phyloP scores from a whole-genome alignment of 2,113 vertebrate species.

The Oxyura jamaicensis region DNA sequence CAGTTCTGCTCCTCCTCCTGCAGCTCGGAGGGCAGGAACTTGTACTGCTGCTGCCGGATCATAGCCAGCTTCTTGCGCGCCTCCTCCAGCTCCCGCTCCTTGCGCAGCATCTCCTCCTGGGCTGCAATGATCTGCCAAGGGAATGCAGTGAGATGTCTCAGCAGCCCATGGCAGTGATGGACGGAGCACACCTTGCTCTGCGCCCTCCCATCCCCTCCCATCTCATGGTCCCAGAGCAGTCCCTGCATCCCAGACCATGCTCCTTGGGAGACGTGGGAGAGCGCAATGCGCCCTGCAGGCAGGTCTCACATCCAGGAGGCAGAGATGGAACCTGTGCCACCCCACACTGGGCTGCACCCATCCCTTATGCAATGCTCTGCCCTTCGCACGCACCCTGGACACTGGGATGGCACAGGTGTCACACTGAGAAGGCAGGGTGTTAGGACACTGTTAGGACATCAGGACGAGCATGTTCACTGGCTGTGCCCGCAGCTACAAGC shows the following conservation, averaged over 20 bases:
- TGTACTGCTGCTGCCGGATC: constrained; percentile 98
- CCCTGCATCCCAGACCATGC: rapidly evolving
- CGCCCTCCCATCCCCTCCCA: background rate
- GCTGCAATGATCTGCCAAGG: constrained; percentile 91
- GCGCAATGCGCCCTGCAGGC: background rate
- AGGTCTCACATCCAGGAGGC: background rate
- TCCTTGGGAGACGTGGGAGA: rapidly evolving
- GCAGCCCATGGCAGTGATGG: background rate
- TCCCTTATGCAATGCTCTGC: background rate
- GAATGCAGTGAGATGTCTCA: background rate
- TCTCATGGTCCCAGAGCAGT: background rate
- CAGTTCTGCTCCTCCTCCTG: constrained; percentile 86
- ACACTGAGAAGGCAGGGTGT: background rate
- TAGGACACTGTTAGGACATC: background rate
- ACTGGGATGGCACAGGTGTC: background rate
- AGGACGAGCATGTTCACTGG: background rate
- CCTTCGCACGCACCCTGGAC: background rate
- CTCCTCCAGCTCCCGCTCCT: constrained; percentile 94
- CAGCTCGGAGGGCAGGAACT: constrained; percentile 95
- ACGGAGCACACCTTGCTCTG: background rate
- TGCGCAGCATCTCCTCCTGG: constrained; percentile 98
- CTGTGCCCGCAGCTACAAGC: background rate
- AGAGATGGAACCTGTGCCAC: background rate
- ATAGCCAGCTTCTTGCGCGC: constrained; percentile 93
- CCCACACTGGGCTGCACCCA: rapidly evolving